Conservation (phyloP, 2,888 invertebrate species). For the Harpalus rufipes region DNA sequence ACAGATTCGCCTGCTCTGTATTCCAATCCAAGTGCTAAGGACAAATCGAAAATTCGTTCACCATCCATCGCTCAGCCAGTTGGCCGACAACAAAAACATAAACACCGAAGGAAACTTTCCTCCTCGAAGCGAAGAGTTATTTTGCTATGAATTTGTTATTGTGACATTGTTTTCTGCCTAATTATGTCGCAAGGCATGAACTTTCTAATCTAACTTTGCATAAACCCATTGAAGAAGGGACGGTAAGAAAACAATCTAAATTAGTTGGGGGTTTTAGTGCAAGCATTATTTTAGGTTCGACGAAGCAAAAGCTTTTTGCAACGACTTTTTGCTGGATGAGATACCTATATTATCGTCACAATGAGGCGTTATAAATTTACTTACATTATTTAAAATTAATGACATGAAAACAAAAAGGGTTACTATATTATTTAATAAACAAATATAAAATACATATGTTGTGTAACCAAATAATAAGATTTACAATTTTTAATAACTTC, state of each 20-base stretch:
- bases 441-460: too few relatives aligned
- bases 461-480: too few relatives aligned
- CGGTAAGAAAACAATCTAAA: not conserved
- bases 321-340: not conserved
- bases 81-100: not conserved
- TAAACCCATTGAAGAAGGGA: not conserved
- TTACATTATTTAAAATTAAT: too few relatives aligned
- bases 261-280: not conserved
- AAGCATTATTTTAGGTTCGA: not conserved
- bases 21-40: not conserved
- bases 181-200: not conserved
- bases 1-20: not conserved
- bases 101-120: not conserved
- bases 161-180: constrained; percentile 8
- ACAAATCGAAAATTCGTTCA: not conserved
- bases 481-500: too few relatives aligned
- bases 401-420: too few relatives aligned
- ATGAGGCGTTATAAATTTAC: not conserved
- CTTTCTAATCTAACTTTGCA: constrained; percentile 6
- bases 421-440: too few relatives aligned
- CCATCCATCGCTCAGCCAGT: not conserved
- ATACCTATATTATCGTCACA: not conserved
- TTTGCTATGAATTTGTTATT: constrained; percentile 12
- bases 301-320: not conserved
- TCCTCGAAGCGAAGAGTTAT: not conserved